These are phyloP conservation scores for Centropyge bicolor DNA, from an alignment of 2,797 vertebrate species.

Conservation along the genomic window DNA sequence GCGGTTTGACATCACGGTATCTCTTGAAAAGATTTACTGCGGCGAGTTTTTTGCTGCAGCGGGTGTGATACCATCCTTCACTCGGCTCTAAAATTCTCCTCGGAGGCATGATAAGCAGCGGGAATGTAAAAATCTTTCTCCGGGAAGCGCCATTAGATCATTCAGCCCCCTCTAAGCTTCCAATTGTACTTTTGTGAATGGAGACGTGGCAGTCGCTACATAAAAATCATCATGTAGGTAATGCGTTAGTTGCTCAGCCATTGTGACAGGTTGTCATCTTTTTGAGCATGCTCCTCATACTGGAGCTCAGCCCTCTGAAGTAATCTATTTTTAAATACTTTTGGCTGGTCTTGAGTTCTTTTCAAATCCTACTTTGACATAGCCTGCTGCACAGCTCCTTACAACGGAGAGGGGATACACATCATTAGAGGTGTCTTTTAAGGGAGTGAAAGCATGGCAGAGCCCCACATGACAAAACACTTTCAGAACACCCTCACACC, in stretches of 20 bases:
- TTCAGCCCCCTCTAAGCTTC: slow-evolving; percentile 35
- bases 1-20: slow-evolving; percentile 54
- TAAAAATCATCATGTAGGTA: slow-evolving; percentile 53
- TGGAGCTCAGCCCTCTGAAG: slow-evolving; percentile 46
- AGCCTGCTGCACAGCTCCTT: slow-evolving; percentile 58
- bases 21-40: slow-evolving; percentile 48
- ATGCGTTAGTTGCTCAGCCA: slow-evolving; percentile 59
- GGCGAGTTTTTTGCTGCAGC: slow-evolving; percentile 34
- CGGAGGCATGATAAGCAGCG: slow-evolving; percentile 35
- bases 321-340: slow-evolving; percentile 62
- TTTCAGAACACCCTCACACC: slow-evolving; percentile 64
- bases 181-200: slow-evolving; percentile 59
- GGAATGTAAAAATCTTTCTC: slow-evolving; percentile 37
- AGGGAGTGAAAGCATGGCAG: slow-evolving; percentile 73
- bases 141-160: slow-evolving; percentile 44
- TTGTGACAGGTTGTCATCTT: slow-evolving; percentile 66
- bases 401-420: slow-evolving; percentile 61
- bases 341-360: slow-evolving; percentile 56
- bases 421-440: slow-evolving; percentile 75
- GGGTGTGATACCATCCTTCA: slow-evolving; percentile 47
- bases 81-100: slow-evolving; percentile 36
- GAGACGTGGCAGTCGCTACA: slow-evolving; percentile 43
- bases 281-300: slow-evolving; percentile 48
- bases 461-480: slow-evolving; percentile 76
- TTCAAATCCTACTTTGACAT: slow-evolving; percentile 69